Evolutionary conservation across 2,888 invertebrate species (phyloP).

Genomic region (Villa cingulata): DNA sequence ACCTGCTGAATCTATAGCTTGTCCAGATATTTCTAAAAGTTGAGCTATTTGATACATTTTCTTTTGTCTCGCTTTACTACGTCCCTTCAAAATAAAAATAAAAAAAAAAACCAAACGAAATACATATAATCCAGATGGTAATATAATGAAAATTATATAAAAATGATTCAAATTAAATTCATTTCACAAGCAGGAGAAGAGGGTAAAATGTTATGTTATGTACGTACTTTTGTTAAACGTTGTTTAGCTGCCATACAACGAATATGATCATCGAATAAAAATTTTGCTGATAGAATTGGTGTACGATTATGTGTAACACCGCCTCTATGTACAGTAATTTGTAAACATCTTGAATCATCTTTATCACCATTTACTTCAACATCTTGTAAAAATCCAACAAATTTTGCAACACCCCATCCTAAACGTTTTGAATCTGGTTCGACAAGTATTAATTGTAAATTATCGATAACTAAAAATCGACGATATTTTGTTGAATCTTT

Average conservation of each 20-base stretch:
- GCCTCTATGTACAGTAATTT: constrained; percentile 83
- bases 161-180: too few relatives aligned
- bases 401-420: constrained; percentile 96
- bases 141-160: too few relatives aligned
- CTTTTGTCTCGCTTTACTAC: constrained; percentile 87
- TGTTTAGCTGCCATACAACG: constrained; percentile 99
- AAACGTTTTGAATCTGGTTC: constrained; percentile 90
- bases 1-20: constrained; percentile 26
- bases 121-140: too few relatives aligned
- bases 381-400: constrained; percentile 91
- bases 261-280: constrained; percentile 97
- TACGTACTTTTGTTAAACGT: constrained; percentile 62
- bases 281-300: constrained; percentile 76
- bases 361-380: constrained; percentile 92
- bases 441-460: constrained; percentile 87
- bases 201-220: too few relatives aligned
- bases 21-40: constrained; percentile 64
- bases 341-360: constrained; percentile 89
- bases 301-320: constrained; percentile 51
- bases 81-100: constrained; percentile 43
- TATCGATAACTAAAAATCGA: constrained; percentile 92
- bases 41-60: constrained; percentile 94
- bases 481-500: constrained; percentile 82
- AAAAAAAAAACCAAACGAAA: constrained; percentile 1
- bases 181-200: too few relatives aligned